Evolutionary conservation across 2,888 invertebrate genomes (phyloP).

Genomic region (Monochamus alternatus): DNA sequence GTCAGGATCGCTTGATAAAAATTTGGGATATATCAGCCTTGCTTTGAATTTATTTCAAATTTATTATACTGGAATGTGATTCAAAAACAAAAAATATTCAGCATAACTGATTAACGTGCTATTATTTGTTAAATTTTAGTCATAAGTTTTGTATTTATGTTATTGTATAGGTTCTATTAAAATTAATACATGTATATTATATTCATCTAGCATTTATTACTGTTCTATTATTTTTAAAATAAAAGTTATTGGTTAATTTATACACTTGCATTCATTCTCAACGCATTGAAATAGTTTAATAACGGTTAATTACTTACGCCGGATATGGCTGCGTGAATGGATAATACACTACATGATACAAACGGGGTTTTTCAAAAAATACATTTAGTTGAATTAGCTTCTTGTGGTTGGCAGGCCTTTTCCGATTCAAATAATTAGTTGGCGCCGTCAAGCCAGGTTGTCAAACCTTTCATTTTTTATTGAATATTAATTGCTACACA

Average conservation of each 20-base stretch:
- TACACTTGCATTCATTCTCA: not conserved
- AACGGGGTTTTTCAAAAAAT: too few species aligned
- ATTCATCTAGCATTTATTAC: conserved; percentile 40
- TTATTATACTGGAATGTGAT: conserved; percentile 66
- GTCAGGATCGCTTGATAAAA: conserved; percentile 96
- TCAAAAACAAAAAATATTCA: conserved; percentile 54
- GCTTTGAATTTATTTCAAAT: conserved; percentile 60
- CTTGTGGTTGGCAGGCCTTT: conserved; percentile 2
- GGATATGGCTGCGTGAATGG: too few species aligned
- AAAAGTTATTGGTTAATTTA: conserved; percentile 32
- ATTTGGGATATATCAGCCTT: conserved; percentile 88
- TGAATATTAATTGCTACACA: conserved; percentile 39
- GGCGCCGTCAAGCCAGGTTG: conserved; percentile 56
- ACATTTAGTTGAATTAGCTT: not conserved
- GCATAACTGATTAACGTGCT: conserved; percentile 62
- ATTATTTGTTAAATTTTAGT: conserved; percentile 61
- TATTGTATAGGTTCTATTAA: conserved; percentile 62
- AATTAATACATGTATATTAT: conserved; percentile 45
- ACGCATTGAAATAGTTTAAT: too few species aligned
- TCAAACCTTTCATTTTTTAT: conserved; percentile 50
- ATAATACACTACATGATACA: too few species aligned
- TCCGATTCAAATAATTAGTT: conserved; percentile 54
- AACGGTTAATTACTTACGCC: too few species aligned
- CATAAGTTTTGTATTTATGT: conserved; percentile 65
- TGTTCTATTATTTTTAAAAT: conserved; percentile 44